phyloP scores from a whole-genome alignment of 1,140 invertebrate genomes.

The Akabosia matsudoensis region DNA sequence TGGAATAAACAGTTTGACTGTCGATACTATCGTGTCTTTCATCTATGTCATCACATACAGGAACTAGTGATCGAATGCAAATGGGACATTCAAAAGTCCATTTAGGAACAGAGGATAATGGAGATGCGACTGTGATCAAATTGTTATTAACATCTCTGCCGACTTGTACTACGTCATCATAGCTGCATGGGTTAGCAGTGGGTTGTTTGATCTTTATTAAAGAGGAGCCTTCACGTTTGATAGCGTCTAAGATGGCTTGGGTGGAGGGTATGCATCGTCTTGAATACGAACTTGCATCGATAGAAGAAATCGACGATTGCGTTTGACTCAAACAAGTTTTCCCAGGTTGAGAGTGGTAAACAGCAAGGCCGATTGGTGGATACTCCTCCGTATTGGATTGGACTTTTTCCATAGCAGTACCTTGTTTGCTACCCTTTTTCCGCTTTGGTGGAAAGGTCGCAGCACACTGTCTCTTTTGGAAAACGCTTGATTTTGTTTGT shows the following conservation, averaged over 20 bases:
- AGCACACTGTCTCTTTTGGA: not conserved
- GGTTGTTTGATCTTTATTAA: not conserved
- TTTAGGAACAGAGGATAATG: not conserved
- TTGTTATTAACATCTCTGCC: no score
- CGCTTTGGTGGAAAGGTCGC: not conserved
- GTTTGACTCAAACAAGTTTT: not conserved
- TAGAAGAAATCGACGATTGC: not conserved
- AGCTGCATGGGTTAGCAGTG: not conserved
- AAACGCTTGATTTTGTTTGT: not conserved
- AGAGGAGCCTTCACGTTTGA: not conserved
- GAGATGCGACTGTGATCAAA: no score
- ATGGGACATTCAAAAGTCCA: conserved; percentile 28
- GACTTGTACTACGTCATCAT: no score
- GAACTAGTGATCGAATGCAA: conserved; percentile 25
- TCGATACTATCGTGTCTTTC: not conserved
- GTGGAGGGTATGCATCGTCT: not conserved
- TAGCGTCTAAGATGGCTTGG: not conserved
- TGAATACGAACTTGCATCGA: not conserved
- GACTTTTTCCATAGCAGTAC: no score
- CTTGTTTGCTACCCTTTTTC: not conserved
- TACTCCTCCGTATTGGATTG: no score
- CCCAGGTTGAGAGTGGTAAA: no score
- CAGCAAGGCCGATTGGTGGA: not conserved
- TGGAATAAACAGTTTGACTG: no score
- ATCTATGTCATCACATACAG: not conserved